Evolutionary conservation across 37 sponge, comb jelly and placozoan species (phyloP), one percentile per base, ranked within the genome.

Genomic region (Petrosia ficiformis): DNA sequence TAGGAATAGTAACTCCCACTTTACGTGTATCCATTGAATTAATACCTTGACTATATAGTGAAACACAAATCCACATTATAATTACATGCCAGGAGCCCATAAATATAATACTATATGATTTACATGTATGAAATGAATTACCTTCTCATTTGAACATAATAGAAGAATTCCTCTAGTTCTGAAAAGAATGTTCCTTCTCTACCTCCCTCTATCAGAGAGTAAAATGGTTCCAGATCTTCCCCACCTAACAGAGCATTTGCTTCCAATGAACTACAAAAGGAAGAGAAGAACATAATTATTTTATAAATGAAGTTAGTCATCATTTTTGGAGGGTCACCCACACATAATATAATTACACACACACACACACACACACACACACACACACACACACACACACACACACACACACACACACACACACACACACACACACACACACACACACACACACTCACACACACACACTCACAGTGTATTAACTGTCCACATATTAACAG

Each of bases 151-250:
- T 98, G 99, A 32, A 96, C 90, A 75, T 98, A 98, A 83, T 95
- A 98, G 91, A 98, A 98, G 76, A 85, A 89, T 28, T 98, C 91
- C 68, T 98, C 96, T 80, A 98, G 73, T 63, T 98, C 96, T 10
- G 80, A 39, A 73, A 84, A 95, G 61, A 98, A 92, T 69, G 77
- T 86, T 24, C 99, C 99, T 34, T 87, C 88, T 57, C 90, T 77
- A 24, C 99, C 99, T 44, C 99, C 99, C 36, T 98, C 94, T 59
- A 98, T 74, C 77, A 98, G 82, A 39, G 82, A 71, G 56, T 98
- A 98, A 86, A 98, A 98, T 3, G 99, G 99, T 16, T 58, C 79
- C 68, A 98, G 71, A 36, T 78, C 99, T 3, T 76, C 79, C 28
- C 99, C 99, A 39, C 99, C 99, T 21, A 98, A 85, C 61, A 63